Evolutionary conservation across 2,797 vertebrate species (phyloP), one percentile per base, ranked within the genome.

Genomic region (Peromyscus attwateri): DNA sequence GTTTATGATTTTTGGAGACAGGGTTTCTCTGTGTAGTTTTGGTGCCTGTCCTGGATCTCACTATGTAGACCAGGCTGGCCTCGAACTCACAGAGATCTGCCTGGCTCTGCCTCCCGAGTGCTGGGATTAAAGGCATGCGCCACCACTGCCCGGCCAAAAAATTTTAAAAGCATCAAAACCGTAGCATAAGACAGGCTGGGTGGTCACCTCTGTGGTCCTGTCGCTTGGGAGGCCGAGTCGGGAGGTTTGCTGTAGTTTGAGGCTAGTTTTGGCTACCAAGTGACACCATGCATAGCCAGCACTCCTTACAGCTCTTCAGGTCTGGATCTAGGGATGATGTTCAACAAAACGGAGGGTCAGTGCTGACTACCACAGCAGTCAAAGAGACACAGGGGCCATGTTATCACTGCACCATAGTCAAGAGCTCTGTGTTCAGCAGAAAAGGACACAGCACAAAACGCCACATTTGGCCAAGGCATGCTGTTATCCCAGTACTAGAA

Each of bases 401-500:
- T 31, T 52, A 83, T 49, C 52, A 90, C 1, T 92, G 77, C 43
- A 37, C 66, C 46, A 29, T 34, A 85, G 57, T 79, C 37, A 92
- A 89, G 83, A 7, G 40, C 57, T 77, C 14, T 89, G 62, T 96
- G 94, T 73, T 87, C 60, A 81, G 79, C n/a, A 85, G 82, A 89
- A 85, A 79, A 96, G 6, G 83, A 76, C 3, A 81, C 49, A 91
- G 62, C 29, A 90, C 80, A 91, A 49, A 91, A 96, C 40, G 60
- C 25, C 57, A 14, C 75, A 64, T 6, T n/a, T 64, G 40, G 57
- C 12, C 40, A 64, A 73, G 27, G 37, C 52, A 46, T 17, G 19
- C 55, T 77, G 6, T 17, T 76, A 62, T 62, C 19, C 43, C 73
- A 46, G 23, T 8, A 77, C 57, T 64, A 23, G 87, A 46, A 46